Evolutionary conservation across 2,797 vertebrate genomes (phyloP), one percentile per base, ranked within the genome.

Genomic region (Taenioides sp.): DNA sequence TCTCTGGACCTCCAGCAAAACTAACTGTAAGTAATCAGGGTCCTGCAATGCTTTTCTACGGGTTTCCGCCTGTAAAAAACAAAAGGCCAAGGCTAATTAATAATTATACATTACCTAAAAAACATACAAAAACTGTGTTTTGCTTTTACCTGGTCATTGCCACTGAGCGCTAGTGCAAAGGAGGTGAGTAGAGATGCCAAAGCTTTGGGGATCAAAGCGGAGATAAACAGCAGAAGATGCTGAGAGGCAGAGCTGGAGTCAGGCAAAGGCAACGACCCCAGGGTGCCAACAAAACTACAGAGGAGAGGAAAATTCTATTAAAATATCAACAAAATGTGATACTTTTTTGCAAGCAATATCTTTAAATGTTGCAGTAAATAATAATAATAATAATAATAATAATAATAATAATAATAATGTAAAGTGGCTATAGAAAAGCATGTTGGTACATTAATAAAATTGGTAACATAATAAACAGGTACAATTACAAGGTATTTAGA

Each of bases 191-290:
- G 76, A 0, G 90, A 92, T 0, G 91, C 87, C 81, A 92, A 75
- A 27, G 91, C 92, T 87, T 93, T 93, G 52, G 91, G 91, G 70
- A 92, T 90, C 70, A 92, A 85, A 0, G 91, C 90, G 0, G 91
- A 92, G 86, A 93, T 92, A 85, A 93, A 92, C 57, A 92, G 81
- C 70, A 92, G 84, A 37, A 93, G 89, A 59, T 92, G 91, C 31
- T 92, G 89, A 27, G 89, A 80, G 74, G 91, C 90, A 52, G 72
- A 76, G 54, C 73, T 79, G 59, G 84, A 78, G 60, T 87, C 67
- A 0, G 91, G 90, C 72, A 92, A 82, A 0, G 88, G 88, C 70
- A 91, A 34, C 2, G 88, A 82, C 25, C 69, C 43, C 0, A 93
- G 83, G 20, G 77, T 77, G 14, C 86, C 85, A 2, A 92, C 85